phyloP scores from a whole-genome alignment of 2,113 vertebrate species.

The Atrichornis clamosus region DNA sequence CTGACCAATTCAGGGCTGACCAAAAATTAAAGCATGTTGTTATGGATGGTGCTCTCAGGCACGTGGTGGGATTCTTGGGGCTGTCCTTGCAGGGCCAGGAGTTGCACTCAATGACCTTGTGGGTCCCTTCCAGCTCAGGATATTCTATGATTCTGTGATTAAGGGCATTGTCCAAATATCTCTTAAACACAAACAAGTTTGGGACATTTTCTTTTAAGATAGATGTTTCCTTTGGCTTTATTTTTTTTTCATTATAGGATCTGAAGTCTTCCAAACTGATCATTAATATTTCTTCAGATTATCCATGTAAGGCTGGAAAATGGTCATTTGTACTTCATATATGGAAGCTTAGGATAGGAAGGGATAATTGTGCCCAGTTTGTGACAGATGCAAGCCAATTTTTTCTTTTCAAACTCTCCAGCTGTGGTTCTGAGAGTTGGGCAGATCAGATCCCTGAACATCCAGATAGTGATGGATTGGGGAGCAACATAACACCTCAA shows the following conservation, averaged over 20 bases:
- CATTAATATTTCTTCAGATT: background rate
- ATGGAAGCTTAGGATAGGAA: background rate
- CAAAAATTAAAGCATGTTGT: background rate
- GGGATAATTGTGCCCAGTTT: background rate
- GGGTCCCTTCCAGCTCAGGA: background rate
- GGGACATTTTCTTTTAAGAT: background rate
- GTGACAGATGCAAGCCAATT: background rate
- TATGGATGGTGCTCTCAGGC: background rate
- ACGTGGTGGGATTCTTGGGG: background rate
- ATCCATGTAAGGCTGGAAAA: background rate
- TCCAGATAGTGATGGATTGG: background rate
- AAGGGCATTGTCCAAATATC: background rate
- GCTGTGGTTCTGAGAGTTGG: background rate
- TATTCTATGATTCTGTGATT: background rate
- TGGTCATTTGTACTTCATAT: background rate
- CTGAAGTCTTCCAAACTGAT: background rate
- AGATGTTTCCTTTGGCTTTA: background rate
- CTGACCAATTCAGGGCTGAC: background rate
- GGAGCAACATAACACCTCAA: background rate
- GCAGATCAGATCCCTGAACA: background rate
- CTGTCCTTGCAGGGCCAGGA: background rate
- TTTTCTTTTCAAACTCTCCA: background rate
- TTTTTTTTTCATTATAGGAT: background rate
- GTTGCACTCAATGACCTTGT: background rate
- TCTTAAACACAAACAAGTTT: background rate